Evolutionary conservation across 2,888 invertebrate species (phyloP).

Genomic region (Allophyes oxyacanthae): DNA sequence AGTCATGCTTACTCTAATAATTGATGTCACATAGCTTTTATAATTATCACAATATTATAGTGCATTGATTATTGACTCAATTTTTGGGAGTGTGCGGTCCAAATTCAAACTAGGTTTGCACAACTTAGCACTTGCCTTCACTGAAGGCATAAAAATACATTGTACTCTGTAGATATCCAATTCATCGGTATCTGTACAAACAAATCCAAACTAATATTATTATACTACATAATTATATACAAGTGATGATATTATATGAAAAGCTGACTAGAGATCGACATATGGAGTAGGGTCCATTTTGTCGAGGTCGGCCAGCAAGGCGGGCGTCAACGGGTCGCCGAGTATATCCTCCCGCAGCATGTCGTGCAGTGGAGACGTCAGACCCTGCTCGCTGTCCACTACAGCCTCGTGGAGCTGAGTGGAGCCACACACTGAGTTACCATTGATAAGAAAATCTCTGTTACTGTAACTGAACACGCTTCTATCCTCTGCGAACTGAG

Average conservation of each 20-base stretch:
- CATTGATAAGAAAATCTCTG: constrained; percentile 90
- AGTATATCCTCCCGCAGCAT: constrained; percentile 83
- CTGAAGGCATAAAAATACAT: constrained; percentile 85
- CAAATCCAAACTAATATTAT: constrained; percentile 69
- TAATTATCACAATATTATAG: constrained; percentile 74
- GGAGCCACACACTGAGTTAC: constrained; percentile 85
- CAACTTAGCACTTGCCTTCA: constrained; percentile 79
- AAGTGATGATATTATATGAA: constrained; percentile 62
- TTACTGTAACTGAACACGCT: constrained; percentile 90
- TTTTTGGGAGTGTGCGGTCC: constrained; percentile 80
- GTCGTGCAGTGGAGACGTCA: constrained; percentile 81
- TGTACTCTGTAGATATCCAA: constrained; percentile 83
- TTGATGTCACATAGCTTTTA: constrained; percentile 64
- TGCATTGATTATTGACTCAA: constrained; percentile 82
- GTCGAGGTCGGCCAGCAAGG: constrained; percentile 83
- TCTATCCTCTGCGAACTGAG: constrained; percentile 88
- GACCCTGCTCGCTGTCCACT: constrained; percentile 71
- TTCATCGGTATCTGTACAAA: constrained; percentile 79
- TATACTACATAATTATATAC: constrained; percentile 72
- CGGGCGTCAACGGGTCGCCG: constrained; percentile 76
- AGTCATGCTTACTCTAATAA: constrained; percentile 62
- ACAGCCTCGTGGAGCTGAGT: constrained; percentile 69
- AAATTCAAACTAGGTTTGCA: constrained; percentile 69
- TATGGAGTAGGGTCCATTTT: constrained; percentile 83
- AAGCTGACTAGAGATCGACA: constrained; percentile 84